A percentile compares a stretch with the other conserved stretches of the same genome.
These are phyloP conservation scores for Calephelis nemesis DNA, from an alignment of 1,140 invertebrate genomes.

Conservation along the genomic window DNA sequence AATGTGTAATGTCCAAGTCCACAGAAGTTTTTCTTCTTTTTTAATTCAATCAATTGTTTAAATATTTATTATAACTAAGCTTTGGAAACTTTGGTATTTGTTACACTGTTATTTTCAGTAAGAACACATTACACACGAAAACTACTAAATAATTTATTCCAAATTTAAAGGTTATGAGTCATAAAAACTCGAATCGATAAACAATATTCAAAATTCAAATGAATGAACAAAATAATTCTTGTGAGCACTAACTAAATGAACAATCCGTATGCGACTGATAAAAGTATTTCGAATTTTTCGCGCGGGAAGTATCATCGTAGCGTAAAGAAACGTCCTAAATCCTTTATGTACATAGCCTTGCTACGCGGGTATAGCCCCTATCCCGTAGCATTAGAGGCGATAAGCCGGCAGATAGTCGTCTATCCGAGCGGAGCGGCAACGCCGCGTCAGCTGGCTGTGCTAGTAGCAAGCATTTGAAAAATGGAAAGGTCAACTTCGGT, in stretches of 20 bases:
- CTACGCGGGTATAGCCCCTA: conserved; percentile 44
- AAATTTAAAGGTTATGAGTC: not conserved
- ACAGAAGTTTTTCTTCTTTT: not conserved
- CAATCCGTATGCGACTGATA: conserved; percentile 61
- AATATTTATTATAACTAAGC: conserved; percentile 23
- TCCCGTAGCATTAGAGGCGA: conserved; percentile 49
- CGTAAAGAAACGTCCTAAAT: conserved; percentile 58
- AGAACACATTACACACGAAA: not conserved
- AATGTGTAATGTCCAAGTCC: not conserved
- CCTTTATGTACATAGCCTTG: conserved; percentile 61
- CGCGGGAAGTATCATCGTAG: conserved; percentile 62
- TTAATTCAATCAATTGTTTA: conserved; percentile 13
- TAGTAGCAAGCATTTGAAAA: conserved; percentile 57
- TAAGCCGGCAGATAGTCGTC: conserved; percentile 52
- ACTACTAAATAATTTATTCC: not conserved
- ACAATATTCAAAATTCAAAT: conserved; percentile 10
- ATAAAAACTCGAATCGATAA: not conserved
- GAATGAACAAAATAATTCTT: conserved; percentile 8
- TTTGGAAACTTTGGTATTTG: conserved; percentile 56
- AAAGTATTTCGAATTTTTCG: conserved; percentile 76
- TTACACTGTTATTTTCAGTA: conserved; percentile 8
- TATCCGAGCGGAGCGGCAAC: conserved; percentile 53
- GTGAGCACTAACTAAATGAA: conserved; percentile 32
- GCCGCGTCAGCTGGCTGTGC: conserved; percentile 73
- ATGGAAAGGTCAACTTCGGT: conserved; percentile 74